Evolutionary conservation across 2,113 vertebrate species (phyloP).

Genomic region (Leuciscus idus): DNA sequence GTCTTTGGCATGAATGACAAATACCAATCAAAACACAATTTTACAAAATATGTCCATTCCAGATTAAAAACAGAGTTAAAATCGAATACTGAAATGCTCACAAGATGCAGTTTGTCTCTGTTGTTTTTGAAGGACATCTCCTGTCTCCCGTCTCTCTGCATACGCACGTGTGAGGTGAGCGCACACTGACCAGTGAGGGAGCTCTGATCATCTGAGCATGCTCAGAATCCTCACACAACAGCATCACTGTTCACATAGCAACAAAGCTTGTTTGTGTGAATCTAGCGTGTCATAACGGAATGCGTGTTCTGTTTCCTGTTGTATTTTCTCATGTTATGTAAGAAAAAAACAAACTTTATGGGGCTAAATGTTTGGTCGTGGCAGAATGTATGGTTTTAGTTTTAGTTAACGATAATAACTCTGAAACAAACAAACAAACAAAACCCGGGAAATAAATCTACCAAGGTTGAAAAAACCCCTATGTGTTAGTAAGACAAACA

Average conservation of each 20-base stretch:
- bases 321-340: not conserved
- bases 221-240: constrained; percentile 34
- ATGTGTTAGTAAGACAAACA: not conserved
- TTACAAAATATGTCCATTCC: not conserved
- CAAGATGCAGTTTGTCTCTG: not conserved
- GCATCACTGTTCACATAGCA: constrained; percentile 34
- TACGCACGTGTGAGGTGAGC: constrained; percentile 7
- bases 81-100: not conserved
- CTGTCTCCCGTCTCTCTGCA: not conserved
- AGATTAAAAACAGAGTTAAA: not conserved
- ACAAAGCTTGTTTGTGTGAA: constrained; percentile 31
- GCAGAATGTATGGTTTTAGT: not conserved
- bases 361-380: not conserved
- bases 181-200: not conserved
- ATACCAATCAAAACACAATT: not conserved
- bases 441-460: not conserved
- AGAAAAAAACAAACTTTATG: too few relatives aligned
- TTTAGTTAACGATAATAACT: too few relatives aligned
- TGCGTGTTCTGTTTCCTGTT: not conserved
- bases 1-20: not conserved
- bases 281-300: not conserved
- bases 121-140: not conserved
- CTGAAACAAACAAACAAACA: not conserved
- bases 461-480: not conserved
- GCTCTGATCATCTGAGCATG: constrained; percentile 20